Percentiles rank a stretch among this genome's conserved stretches.
phyloP scores from a whole-genome alignment of 1,140 invertebrate species.

The Drosophila parabipectinata region DNA sequence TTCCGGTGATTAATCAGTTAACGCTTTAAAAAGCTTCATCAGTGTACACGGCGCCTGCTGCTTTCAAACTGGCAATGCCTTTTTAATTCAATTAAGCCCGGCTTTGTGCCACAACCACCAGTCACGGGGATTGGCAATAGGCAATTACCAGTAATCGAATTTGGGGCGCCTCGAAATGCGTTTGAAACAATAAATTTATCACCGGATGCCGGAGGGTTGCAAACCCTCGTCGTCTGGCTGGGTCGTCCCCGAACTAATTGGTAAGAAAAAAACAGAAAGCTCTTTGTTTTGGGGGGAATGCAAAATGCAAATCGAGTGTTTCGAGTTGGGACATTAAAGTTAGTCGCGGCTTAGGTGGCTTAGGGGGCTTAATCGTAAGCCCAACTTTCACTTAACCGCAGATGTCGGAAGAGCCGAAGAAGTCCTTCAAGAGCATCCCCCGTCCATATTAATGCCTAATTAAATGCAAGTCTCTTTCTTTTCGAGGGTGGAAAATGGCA shows the following conservation, averaged over 20 bases:
- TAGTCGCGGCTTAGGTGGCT: conserved; percentile 65
- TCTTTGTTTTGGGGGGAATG: conserved; percentile 35
- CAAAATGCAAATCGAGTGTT: conserved; percentile 67
- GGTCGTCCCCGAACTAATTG: not conserved
- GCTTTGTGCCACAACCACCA: conserved; percentile 50
- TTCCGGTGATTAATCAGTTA: conserved; percentile 59
- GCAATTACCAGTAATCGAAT: conserved; percentile 78
- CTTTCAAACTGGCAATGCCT: conserved; percentile 63
- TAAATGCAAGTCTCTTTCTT: conserved; percentile 62
- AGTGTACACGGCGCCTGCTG: conserved; percentile 31
- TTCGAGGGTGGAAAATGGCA: conserved; percentile 45
- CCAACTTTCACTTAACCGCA: conserved; percentile 76
- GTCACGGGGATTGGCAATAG: conserved; percentile 51
- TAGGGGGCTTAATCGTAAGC: conserved; percentile 66
- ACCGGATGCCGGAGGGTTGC: conserved; percentile 11
- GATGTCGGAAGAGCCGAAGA: conserved; percentile 32
- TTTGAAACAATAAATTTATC: conserved; percentile 76
- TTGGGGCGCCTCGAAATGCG: conserved; percentile 57
- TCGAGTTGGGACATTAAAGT: conserved; percentile 58
- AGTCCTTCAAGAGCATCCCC: conserved; percentile 17
- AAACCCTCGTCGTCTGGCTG: conserved; percentile 3
- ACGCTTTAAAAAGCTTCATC: conserved; percentile 64
- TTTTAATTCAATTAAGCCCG: conserved; percentile 75
- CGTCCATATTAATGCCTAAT: conserved; percentile 72
- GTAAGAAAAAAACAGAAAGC: not conserved